Conservation (phyloP, 2,888 invertebrate genomes). For the Ichneumon xanthorius region DNA sequence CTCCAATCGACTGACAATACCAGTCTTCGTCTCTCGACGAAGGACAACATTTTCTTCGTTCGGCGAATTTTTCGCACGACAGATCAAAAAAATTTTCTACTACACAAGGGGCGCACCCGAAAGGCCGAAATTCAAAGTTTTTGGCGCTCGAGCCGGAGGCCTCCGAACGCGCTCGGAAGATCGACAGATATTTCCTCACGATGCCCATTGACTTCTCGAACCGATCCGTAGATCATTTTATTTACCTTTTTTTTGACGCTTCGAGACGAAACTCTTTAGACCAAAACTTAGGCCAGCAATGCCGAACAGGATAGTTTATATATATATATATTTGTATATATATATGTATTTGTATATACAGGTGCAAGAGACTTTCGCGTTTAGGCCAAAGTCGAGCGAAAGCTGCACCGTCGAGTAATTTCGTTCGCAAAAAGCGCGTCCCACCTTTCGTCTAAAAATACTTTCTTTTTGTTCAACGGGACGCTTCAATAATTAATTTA, state of each 20-base stretch:
- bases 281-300: conserved; percentile 72
- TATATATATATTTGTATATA: conserved; percentile 57
- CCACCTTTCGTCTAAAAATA: conserved; percentile 59
- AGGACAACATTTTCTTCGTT: conserved; percentile 12
- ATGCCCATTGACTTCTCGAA: conserved; percentile 61
- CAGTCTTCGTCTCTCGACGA: conserved; percentile 23
- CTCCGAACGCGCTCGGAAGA: conserved; percentile 70
- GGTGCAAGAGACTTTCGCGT: conserved; percentile 68
- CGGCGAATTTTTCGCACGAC: conserved; percentile 26
- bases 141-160: conserved; percentile 58
- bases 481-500: conserved; percentile 47
- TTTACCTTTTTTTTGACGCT: conserved; percentile 44
- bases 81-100: conserved; percentile 33
- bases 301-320: conserved; percentile 66
- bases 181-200: conserved; percentile 63
- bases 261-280: conserved; percentile 73
- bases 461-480: conserved; percentile 63
- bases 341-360: conserved; percentile 47
- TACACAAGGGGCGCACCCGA: conserved; percentile 28
- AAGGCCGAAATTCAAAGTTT: conserved; percentile 43
- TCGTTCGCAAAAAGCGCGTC: conserved; percentile 67
- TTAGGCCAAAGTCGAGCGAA: conserved; percentile 75
- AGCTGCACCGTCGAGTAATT: conserved; percentile 69
- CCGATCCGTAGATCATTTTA: conserved; percentile 64
- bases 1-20: neutral